Conservation (phyloP, 2,797 vertebrate genomes). For the Dryobates pubescens region DNA sequence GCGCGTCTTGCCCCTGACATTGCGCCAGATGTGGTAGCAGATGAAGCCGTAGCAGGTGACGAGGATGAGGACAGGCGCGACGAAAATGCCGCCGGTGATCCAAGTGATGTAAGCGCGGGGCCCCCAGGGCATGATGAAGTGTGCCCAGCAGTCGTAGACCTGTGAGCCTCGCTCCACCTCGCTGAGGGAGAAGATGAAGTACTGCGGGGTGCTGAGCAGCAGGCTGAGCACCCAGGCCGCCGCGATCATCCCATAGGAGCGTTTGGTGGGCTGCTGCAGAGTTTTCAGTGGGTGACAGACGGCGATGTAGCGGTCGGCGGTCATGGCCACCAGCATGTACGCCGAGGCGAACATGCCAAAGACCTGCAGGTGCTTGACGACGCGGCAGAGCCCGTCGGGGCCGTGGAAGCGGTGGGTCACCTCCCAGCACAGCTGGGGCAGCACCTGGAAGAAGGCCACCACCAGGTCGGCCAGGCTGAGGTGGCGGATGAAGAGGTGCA, state of each 20-base stretch:
- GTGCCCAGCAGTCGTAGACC: slow-evolving; percentile 93
- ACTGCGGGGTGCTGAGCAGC: slow-evolving; percentile 91
- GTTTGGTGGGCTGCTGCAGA: slow-evolving; percentile 90
- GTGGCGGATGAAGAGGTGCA: slow-evolving; percentile 97
- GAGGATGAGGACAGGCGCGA: slow-evolving; percentile 87
- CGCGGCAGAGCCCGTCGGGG: slow-evolving; percentile 91
- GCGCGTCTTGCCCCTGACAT: slow-evolving; percentile 86
- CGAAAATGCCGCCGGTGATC: slow-evolving; percentile 92
- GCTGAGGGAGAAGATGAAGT: slow-evolving; percentile 93
- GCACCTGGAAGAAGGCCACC: slow-evolving; percentile 96
- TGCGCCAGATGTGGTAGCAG: slow-evolving; percentile 91
- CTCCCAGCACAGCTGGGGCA: slow-evolving; percentile 96
- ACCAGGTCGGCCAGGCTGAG: slow-evolving; percentile 94
- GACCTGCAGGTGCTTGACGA: slow-evolving; percentile 96
- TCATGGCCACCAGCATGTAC: slow-evolving; percentile 98
- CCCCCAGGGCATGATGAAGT: slow-evolving; percentile 92
- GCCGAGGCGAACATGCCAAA: slow-evolving; percentile 96
- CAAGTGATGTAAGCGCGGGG: slow-evolving; percentile 92
- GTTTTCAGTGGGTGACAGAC: slow-evolving; percentile 97
- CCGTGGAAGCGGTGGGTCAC: slow-evolving; percentile 94
- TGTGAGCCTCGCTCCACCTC: slow-evolving; percentile 88
- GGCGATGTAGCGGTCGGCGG: slow-evolving; percentile 95
- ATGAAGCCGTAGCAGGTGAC: slow-evolving; percentile 93
- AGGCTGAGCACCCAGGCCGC: slow-evolving; percentile 92
- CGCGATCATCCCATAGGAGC: slow-evolving; percentile 90